A percentile compares a stretch with the other conserved stretches of the same genome.
Evolutionary conservation across 2,797 vertebrate genomes (phyloP).

Genomic region (Eospalax fontanierii): DNA sequence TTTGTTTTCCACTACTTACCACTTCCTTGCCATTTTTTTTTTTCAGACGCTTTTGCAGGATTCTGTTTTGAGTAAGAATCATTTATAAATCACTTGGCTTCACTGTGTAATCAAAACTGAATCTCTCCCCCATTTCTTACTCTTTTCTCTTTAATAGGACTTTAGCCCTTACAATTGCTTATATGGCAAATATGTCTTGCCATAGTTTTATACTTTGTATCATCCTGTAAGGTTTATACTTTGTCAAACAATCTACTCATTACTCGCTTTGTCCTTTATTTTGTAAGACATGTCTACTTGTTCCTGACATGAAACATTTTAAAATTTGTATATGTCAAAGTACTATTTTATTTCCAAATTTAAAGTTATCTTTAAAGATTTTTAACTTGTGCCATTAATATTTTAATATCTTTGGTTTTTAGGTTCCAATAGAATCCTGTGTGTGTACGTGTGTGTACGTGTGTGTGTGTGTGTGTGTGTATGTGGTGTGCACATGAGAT

Average conservation of each 20-base stretch:
- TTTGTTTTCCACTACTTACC: neutral
- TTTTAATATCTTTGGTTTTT: neutral
- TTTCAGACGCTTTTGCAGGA: neutral
- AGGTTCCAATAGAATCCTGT: neutral
- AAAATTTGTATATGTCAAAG: neutral
- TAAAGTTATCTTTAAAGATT: neutral
- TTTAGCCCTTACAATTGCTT: neutral
- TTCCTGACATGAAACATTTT: neutral
- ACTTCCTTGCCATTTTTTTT: neutral
- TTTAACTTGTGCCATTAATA: constrained; percentile 1
- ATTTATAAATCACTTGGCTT: neutral
- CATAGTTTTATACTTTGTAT: neutral
- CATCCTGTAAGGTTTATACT: no score
- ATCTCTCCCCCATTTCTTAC: neutral
- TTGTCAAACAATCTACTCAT: neutral
- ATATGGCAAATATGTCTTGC: neutral
- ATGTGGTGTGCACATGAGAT: no score
- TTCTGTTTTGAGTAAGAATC: neutral
- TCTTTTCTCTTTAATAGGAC: neutral
- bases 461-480: no score
- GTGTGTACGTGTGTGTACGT: neutral
- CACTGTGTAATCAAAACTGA: no score
- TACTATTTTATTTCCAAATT: neutral
- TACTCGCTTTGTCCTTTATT: no score
- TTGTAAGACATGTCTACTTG: neutral